Evolutionary conservation across 2,797 vertebrate species (phyloP).

Genomic region (Synanceia verrucosa): DNA sequence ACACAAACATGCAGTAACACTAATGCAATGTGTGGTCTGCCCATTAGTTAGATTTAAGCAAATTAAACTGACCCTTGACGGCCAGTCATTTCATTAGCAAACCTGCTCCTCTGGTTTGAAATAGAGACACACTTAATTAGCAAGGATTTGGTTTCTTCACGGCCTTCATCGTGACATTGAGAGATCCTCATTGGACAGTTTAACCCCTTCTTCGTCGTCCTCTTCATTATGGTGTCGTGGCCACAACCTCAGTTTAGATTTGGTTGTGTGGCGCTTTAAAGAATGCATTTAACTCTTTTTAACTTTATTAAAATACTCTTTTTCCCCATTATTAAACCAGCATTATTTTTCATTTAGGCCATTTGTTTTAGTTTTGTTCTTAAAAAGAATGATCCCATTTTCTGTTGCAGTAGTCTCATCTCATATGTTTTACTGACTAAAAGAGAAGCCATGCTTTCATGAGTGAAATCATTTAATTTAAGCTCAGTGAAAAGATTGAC

Average conservation of each 20-base stretch:
- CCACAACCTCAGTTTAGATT: background rate
- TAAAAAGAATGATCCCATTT: too few relatives aligned
- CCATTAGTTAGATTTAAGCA: constrained; percentile 65
- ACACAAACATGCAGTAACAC: background rate
- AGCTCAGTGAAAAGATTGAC: background rate
- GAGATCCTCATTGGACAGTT: constrained; percentile 10
- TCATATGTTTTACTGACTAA: too few relatives aligned
- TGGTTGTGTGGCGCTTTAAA: background rate
- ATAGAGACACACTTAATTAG: constrained; percentile 67
- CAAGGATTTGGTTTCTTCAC: constrained; percentile 50
- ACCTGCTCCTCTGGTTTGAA: constrained; percentile 50
- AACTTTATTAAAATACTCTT: background rate
- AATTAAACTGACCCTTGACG: constrained; percentile 69
- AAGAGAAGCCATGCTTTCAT: background rate
- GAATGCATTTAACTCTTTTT: background rate
- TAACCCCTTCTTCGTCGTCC: background rate
- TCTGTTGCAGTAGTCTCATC: background rate
- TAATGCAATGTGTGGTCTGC: constrained; percentile 54
- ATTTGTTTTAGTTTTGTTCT: background rate
- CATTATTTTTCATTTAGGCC: background rate
- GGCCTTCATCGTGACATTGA: constrained; percentile 32
- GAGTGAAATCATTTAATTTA: background rate
- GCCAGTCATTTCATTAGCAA: constrained; percentile 71
- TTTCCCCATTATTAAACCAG: background rate
- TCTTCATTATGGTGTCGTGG: background rate